These are phyloP conservation scores for Orestias chungarensis DNA, from an alignment of 2,797 vertebrate genomes.

Conservation along the genomic window DNA sequence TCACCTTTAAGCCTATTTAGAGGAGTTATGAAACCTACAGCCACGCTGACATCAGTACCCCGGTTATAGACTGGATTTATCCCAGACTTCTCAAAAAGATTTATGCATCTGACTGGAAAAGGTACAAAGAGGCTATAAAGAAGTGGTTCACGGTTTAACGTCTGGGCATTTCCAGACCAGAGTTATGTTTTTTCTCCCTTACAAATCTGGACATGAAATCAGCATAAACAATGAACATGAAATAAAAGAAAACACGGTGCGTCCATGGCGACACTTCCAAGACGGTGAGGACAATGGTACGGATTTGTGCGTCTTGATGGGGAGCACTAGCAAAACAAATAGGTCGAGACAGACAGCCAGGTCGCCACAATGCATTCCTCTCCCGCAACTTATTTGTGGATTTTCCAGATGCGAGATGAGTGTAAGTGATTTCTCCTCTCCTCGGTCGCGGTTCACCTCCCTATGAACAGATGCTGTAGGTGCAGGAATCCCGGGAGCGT, in stretches of 20 bases:
- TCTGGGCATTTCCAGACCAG: not conserved
- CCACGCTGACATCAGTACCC: not conserved
- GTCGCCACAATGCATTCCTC: slow-evolving; percentile 38
- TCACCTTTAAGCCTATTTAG: slow-evolving; percentile 7
- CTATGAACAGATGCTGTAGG: slow-evolving; percentile 9
- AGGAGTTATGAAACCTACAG: not conserved
- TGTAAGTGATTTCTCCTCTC: too few species aligned
- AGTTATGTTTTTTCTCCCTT: not conserved
- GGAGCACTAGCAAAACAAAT: slow-evolving; percentile 18
- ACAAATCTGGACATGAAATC: slow-evolving; percentile 12
- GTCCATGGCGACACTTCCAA: slow-evolving; percentile 14
- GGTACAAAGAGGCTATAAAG: not conserved
- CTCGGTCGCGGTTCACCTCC: slow-evolving; percentile 12
- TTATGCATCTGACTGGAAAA: not conserved
- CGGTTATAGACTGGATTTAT: not conserved
- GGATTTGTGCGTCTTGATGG: too few species aligned
- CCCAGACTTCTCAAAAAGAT: not conserved
- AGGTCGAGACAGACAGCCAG: slow-evolving; percentile 23
- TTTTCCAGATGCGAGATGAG: not conserved
- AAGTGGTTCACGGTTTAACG: not conserved
- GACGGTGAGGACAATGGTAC: slow-evolving; percentile 35
- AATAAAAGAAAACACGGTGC: slow-evolving; percentile 16
- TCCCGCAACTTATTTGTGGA: slow-evolving; percentile 33
- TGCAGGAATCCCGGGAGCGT: slow-evolving; percentile 23
- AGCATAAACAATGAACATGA: not conserved